Conservation (phyloP, 1,140 invertebrate genomes). For the Ylistrum balloti region DNA sequence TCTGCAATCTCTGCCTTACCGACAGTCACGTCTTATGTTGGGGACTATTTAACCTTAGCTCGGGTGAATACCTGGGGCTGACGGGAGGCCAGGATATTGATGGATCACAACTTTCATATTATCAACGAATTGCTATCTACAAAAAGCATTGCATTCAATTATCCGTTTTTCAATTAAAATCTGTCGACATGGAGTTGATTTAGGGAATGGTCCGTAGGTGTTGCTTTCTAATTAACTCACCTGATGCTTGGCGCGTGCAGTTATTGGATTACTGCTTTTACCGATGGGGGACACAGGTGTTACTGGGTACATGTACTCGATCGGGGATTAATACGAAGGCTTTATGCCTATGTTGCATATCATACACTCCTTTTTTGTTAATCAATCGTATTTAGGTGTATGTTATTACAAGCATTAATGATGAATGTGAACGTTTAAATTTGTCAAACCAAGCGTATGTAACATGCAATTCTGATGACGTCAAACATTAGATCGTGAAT, state of each 20-base stretch:
- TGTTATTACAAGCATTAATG: not conserved
- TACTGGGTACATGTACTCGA: not conserved
- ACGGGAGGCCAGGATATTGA: not conserved
- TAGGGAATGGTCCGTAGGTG: not conserved
- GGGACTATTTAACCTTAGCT: not conserved
- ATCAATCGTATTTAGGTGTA: not conserved
- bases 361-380: not conserved
- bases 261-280: not conserved
- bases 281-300: not conserved
- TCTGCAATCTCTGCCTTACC: not conserved
- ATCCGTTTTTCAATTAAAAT: constrained; percentile 19
- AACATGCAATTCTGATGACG: too few relatives aligned
- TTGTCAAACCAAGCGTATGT: too few relatives aligned
- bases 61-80: not conserved
- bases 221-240: constrained; percentile 31
- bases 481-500: too few relatives aligned
- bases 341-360: not conserved
- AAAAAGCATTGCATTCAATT: not conserved
- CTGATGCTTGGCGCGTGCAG: constrained; percentile 6
- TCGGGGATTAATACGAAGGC: not conserved
- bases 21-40: too few relatives aligned
- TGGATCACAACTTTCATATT: not conserved
- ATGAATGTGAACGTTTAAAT: not conserved
- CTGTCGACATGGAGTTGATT: not conserved
- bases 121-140: not conserved